Conservation (phyloP, 2,888 invertebrate genomes). For the Seira musarum region DNA sequence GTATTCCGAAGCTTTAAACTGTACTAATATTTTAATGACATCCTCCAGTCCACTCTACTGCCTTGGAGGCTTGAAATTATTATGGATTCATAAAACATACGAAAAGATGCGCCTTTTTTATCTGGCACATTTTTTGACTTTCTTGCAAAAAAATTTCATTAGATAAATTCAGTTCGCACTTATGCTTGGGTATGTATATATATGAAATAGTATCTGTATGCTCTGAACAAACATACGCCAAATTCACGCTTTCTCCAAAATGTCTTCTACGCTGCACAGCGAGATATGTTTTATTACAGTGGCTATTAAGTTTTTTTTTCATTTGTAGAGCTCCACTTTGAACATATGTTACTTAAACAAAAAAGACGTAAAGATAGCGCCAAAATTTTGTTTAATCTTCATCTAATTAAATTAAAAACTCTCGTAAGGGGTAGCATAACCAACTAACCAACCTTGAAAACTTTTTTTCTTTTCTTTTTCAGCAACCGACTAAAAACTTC, state of each 20-base stretch:
- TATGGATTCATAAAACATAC: not conserved
- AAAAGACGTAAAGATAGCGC: conserved; percentile 5
- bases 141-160: conserved; percentile 8
- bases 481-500: too few relatives aligned
- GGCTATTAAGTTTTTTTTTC: not conserved
- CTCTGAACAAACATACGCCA: too few relatives aligned
- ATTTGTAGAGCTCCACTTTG: not conserved
- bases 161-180: not conserved
- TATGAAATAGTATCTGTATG: too few relatives aligned
- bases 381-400: conserved; percentile 1
- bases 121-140: not conserved
- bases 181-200: too few relatives aligned
- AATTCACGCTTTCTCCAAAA: not conserved
- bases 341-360: conserved; percentile 35
- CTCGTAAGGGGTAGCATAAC: not conserved
- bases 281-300: not conserved
- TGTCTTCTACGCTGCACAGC: not conserved
- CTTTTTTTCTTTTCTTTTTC: too few relatives aligned
- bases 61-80: not conserved
- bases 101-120: not conserved
- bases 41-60: not conserved
- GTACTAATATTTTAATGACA: not conserved
- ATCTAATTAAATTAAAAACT: not conserved
- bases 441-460: not conserved
- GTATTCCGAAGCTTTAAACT: not conserved